phyloP scores from a whole-genome alignment of 2,113 vertebrate species.

The Chaenogobius annularis region DNA sequence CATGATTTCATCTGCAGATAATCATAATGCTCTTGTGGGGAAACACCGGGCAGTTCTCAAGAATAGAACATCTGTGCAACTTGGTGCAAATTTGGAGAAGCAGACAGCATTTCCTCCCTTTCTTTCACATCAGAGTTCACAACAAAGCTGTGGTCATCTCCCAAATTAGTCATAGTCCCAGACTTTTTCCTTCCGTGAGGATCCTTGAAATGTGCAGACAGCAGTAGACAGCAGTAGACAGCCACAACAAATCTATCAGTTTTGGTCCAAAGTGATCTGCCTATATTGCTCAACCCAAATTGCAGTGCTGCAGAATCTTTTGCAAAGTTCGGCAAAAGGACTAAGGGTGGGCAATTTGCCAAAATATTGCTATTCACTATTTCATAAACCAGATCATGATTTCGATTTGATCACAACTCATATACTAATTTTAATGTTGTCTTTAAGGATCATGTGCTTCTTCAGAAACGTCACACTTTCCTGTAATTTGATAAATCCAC shows the following conservation, averaged over 20 bases:
- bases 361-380: no score
- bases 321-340: no score
- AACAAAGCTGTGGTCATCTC: conserved; percentile 21
- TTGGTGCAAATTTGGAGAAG: background rate
- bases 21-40: background rate
- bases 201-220: background rate
- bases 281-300: no score
- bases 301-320: no score
- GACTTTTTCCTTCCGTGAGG: conserved; percentile 5
- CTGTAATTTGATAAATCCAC: no score
- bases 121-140: conserved; percentile 16
- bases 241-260: background rate
- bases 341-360: no score
- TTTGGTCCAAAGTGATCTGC: background rate
- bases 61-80: background rate
- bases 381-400: no score
- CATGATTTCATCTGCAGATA: background rate
- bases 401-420: no score
- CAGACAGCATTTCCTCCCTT: background rate
- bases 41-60: background rate
- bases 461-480: no score
- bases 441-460: no score
- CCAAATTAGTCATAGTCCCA: conserved; percentile 37
- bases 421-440: no score
- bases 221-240: background rate